phyloP scores from a whole-genome alignment of 30 jellyfish, hydroid and myxozoan species.

The Haliclystus octoradiatus region DNA sequence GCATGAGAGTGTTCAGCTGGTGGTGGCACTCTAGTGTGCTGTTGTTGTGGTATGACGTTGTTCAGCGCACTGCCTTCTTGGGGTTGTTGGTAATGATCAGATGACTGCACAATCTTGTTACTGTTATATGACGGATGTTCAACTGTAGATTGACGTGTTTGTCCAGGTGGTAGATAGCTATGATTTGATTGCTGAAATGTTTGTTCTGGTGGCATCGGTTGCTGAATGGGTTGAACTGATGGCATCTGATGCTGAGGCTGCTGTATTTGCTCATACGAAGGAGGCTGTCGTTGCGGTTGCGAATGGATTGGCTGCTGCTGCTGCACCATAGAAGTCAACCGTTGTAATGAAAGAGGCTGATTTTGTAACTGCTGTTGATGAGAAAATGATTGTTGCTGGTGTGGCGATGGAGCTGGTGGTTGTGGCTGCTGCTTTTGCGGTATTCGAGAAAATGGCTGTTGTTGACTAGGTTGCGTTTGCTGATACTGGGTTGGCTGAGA shows the following conservation, averaged over 20 bases:
- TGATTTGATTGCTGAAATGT: too few relatives aligned
- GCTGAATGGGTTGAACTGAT: not conserved
- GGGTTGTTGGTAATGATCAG: constrained; percentile 20
- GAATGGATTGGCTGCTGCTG: constrained; percentile 11
- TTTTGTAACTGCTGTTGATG: constrained; percentile 2
- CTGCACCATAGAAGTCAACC: too few relatives aligned
- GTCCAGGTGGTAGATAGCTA: too few relatives aligned
- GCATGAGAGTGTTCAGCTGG: too few relatives aligned
- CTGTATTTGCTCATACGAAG: not conserved
- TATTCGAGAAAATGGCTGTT: constrained; percentile 1
- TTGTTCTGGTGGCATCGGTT: not conserved
- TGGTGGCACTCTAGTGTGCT: not conserved
- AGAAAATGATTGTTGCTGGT: constrained; percentile 6
- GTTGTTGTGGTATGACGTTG: constrained; percentile 17
- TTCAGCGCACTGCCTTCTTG: constrained; percentile 4
- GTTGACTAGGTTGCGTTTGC: constrained; percentile 4
- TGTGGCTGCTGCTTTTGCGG: constrained; percentile 13
- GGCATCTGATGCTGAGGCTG: constrained; percentile 3
- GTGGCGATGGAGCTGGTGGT: constrained; percentile 7
- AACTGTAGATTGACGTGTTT: too few relatives aligned
- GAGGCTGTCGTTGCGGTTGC: constrained; percentile 10
- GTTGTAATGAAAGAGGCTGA: not conserved
- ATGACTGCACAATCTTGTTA: too few relatives aligned
- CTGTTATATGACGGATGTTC: too few relatives aligned
- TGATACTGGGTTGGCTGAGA: constrained; percentile 11